Base-by-base conservation (phyloP, 30 jellyfish, hydroid and myxozoan genomes). In the Aurelia coerulea region DNA sequence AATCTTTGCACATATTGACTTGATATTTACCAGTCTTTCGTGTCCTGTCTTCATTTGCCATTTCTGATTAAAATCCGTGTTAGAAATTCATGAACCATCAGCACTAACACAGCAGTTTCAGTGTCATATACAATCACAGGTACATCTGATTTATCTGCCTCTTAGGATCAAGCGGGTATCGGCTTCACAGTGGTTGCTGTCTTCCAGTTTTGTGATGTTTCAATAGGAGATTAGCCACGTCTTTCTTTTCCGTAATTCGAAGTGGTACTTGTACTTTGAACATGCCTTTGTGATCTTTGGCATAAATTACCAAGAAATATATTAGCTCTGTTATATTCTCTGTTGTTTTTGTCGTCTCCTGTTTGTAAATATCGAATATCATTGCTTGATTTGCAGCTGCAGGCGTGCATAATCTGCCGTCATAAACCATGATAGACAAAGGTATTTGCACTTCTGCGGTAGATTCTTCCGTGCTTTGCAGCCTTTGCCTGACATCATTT, bases 391-490 rank as follows among this genome's bases (percentile, higher is more conserved):
- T 9, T 32, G 37, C 84, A 13, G 52, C 17, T 13, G 18, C 69
- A 13, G 72, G 69, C 31, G 69, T 73, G 70, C 84, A 73, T 70
- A 73, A 73, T 41, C 78, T 80, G 74, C 41, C 4, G 82, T 18
- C 80, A 23, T 23, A 23, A 23, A 23, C 29, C 29, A 23, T 23
- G 29, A 23, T 78, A n/a, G 32, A 4, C 51, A 52, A 41, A 5
- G 74, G 71, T 14, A 3, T 41, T 19, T 33, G 71, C 85, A 52
- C 51, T 19, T 33, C 73, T 32, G 90, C 90, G 19, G 29, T 59
- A 23, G 88, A 53, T 65, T 80, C 83, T 80, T 80, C 90, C 17
- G 67, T 23, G 90, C 85, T 52, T 80, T 66, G 73, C 74, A 80
- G 73, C 75, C 74, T 35, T 64, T 23, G 90, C 56, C 85, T 65